Base-by-base conservation (phyloP, 1,140 invertebrate genomes). In the Caenorhabditis briggsae region DNA sequence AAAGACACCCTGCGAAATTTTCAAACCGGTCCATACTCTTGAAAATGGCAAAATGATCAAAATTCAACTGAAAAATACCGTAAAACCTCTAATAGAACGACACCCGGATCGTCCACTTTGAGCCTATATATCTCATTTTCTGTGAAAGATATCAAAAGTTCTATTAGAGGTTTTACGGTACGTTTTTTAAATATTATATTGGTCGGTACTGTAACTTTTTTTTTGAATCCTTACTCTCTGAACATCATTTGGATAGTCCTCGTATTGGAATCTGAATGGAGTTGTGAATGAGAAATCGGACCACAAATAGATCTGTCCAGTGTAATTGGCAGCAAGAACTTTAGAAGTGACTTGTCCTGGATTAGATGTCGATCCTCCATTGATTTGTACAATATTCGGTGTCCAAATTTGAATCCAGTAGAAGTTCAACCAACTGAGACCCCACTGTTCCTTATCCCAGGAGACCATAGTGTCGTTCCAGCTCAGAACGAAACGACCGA, bases 381-480 rank as follows among this genome's bases (percentile, higher is more conserved):
- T 92, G 50, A 92, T 92, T 83, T 92, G 91, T 56, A 92, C 85
- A 46, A 92, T 64, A 82, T 91, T 90, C 8, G 91, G 91, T 14
- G 92, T 91, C 92, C 92, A 92, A 53, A 92, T 89, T 61, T 92
- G 91, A n/a, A 92, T 88, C 91, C 91, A 92, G 70, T 92, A 92
- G 82, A 92, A 92, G 83, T 92, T 92, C 5, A 92, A 85, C 91
- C 91, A 92, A 43, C 88, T 90, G 48, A 92, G 83, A 58, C 92
- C 92, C 91, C 91, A 92, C 59, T 88, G 86, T 18, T 92, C 89
- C 78, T 90, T 90, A 84, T 92, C 90, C 91, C 91, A 92, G 3
- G 89, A 85, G 53, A 92, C 89, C 78, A 89, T 90, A 0, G 90
- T 86, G 82, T 92, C 91, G 82, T 92, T 92, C 91, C 92, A 92